Evolutionary conservation across 2,113 vertebrate species (phyloP).

Genomic region (Procavia capensis): DNA sequence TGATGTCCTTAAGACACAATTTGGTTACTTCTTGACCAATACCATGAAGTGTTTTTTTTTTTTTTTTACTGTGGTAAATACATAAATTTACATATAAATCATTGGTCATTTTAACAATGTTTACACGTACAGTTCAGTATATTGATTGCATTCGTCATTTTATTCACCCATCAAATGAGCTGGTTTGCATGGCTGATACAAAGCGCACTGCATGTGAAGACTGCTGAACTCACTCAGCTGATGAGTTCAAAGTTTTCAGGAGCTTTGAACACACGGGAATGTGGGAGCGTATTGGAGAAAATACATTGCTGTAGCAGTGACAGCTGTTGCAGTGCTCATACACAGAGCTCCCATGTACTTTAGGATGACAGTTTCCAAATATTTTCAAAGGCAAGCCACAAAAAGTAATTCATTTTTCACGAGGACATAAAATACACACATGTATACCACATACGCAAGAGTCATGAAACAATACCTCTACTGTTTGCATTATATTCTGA

Average conservation of each 20-base stretch:
- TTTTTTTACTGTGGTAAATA: too few species aligned
- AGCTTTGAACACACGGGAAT: background rate
- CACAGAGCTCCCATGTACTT: background rate
- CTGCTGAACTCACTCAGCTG: background rate
- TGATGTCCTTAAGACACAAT: background rate
- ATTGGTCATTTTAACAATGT: background rate
- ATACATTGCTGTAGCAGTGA: background rate
- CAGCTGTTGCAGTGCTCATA: background rate
- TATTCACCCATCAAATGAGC: background rate
- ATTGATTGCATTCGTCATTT: background rate
- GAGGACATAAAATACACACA: background rate
- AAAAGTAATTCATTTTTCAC: background rate
- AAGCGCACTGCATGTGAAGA: background rate
- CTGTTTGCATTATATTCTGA: background rate
- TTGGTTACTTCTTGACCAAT: background rate
- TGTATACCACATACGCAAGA: background rate
- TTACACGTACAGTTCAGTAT: background rate
- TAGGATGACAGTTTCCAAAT: background rate
- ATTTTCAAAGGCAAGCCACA: background rate
- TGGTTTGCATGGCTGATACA: background rate
- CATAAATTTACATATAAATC: background rate
- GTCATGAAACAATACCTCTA: background rate
- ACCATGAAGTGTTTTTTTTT: background rate
- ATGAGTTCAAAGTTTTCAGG: background rate
- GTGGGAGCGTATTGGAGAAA: background rate